Evolutionary conservation across 2,113 vertebrate genomes (phyloP).

Genomic region (Megalops atlanticus): DNA sequence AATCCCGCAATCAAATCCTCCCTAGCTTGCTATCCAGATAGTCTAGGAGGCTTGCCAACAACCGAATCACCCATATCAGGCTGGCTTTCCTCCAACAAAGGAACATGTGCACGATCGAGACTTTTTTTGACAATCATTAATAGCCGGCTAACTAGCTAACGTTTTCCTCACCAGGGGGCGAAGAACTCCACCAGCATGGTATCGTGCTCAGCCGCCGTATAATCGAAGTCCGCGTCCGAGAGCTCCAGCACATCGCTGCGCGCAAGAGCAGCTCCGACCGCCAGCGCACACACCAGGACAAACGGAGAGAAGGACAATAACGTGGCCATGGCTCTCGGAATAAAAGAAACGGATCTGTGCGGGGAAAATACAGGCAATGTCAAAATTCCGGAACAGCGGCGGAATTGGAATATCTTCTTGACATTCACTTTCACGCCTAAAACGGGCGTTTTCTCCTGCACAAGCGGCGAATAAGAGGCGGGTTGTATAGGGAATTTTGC

Average conservation of each 20-base stretch:
- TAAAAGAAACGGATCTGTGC: background rate
- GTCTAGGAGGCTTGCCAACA: background rate
- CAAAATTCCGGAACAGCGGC: background rate
- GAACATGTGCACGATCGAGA: background rate
- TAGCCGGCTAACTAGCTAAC: too few species aligned
- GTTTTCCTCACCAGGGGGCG: constrained; percentile 37
- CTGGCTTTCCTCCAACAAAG: background rate
- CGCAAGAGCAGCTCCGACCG: background rate
- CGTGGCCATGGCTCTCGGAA: background rate
- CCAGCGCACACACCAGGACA: background rate
- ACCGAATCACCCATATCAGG: background rate
- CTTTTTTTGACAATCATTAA: background rate
- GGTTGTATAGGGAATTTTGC: background rate
- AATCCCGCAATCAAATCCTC: too few species aligned
- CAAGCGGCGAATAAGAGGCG: background rate
- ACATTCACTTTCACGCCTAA: background rate
- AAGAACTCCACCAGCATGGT: constrained; percentile 41
- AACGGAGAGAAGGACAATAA: background rate
- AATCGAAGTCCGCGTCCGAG: constrained; percentile 32
- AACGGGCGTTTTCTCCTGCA: background rate
- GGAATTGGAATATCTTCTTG: background rate
- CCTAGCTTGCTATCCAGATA: too few species aligned
- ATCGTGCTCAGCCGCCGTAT: constrained; percentile 25
- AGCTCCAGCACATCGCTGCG: constrained; percentile 40
- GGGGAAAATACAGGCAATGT: background rate